Percentiles rank a stretch among this genome's conserved stretches.
phyloP scores from a whole-genome alignment of 2,797 vertebrate species.

The Rhadinocentrus ornatus region DNA sequence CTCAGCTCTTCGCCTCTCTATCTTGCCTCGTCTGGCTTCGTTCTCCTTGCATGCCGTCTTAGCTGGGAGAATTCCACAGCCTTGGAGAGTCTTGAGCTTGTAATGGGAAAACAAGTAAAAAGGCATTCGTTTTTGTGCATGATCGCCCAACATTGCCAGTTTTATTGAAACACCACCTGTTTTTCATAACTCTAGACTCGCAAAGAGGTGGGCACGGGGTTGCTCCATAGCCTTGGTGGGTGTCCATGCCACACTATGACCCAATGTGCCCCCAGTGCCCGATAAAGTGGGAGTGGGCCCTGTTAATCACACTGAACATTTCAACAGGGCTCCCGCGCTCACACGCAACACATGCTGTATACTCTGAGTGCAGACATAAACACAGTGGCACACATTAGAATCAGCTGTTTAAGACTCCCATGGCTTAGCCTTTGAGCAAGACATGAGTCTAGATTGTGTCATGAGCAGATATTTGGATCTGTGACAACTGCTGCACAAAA shows the following conservation, averaged over 20 bases:
- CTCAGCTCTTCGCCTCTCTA: slow-evolving; percentile 67
- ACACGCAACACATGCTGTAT: slow-evolving; percentile 47
- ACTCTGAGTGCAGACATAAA: slow-evolving; percentile 55
- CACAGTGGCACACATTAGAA: slow-evolving; percentile 62
- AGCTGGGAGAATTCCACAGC: slow-evolving; percentile 72
- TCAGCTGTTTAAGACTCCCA: slow-evolving; percentile 72
- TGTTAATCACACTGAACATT: slow-evolving; percentile 60
- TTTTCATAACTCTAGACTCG: slow-evolving; percentile 62
- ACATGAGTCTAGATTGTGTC: slow-evolving; percentile 50
- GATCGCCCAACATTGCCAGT: slow-evolving; percentile 55
- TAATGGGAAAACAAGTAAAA: slow-evolving; percentile 68
- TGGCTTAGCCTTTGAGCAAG: slow-evolving; percentile 56
- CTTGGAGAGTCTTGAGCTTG: slow-evolving; percentile 68
- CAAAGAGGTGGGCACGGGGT: slow-evolving; percentile 48
- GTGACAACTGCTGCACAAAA: slow-evolving; percentile 70
- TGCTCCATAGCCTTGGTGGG: slow-evolving; percentile 42
- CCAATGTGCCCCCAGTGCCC: slow-evolving; percentile 62
- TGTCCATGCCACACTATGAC: slow-evolving; percentile 63
- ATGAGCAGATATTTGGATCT: slow-evolving; percentile 54
- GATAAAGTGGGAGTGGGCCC: slow-evolving; percentile 63
- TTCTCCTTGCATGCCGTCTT: slow-evolving; percentile 61
- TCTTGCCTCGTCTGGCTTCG: slow-evolving; percentile 72
- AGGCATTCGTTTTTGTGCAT: slow-evolving; percentile 49
- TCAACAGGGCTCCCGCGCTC: slow-evolving; percentile 48
- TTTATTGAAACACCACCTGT: slow-evolving; percentile 67